Conservation (phyloP, 1,140 invertebrate genomes). For the Heterodera schachtii region DNA sequence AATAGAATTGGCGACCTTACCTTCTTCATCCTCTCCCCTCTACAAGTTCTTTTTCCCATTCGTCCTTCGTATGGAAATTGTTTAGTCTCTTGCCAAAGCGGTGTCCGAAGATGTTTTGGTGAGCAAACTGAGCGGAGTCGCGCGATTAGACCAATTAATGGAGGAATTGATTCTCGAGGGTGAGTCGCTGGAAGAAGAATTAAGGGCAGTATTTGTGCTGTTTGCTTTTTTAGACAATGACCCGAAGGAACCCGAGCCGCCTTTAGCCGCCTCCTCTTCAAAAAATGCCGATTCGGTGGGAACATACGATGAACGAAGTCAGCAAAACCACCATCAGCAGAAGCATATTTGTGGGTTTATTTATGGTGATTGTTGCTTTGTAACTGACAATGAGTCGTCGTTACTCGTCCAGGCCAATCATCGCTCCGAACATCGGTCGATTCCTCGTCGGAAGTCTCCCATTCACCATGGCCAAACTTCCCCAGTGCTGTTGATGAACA, state of each 20-base stretch:
- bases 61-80: constrained; percentile 12
- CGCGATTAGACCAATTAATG: constrained; percentile 60
- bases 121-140: constrained; percentile 62
- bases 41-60: constrained; percentile 47
- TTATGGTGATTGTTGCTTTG: too few species aligned
- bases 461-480: background rate
- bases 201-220: too few species aligned
- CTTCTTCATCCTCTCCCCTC: constrained; percentile 61
- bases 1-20: constrained; percentile 60
- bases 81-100: constrained; percentile 61
- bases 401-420: background rate
- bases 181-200: background rate
- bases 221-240: constrained; percentile 20
- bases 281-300: background rate
- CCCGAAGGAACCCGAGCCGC: constrained; percentile 7
- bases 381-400: too few species aligned
- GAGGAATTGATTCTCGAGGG: constrained; percentile 64
- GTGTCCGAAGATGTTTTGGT: constrained; percentile 62
- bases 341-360: background rate
- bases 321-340: constrained; percentile 6
- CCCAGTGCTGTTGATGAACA: background rate
- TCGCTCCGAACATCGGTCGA: background rate
- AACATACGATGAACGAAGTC: background rate
- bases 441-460: background rate
- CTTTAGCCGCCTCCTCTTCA: constrained; percentile 7